These are phyloP conservation scores for Tiliacea citrago DNA, from an alignment of 2,888 invertebrate species.

Conservation along the genomic window DNA sequence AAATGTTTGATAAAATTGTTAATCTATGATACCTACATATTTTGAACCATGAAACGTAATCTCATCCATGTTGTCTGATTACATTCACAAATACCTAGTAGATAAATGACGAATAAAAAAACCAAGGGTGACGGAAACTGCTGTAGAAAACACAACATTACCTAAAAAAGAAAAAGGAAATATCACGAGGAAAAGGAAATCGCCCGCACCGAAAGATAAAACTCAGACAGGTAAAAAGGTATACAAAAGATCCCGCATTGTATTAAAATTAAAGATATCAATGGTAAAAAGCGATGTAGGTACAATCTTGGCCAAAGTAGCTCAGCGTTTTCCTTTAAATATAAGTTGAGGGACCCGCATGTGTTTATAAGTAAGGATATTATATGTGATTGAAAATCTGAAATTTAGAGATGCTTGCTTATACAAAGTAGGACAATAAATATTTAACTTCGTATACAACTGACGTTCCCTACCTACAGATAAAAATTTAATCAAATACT, in stretches of 20 bases:
- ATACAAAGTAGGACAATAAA: neutral
- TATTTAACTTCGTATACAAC: neutral
- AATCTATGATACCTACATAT: neutral
- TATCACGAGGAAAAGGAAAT: conserved; percentile 46
- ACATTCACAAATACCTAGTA: neutral
- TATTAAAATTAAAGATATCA: conserved; percentile 65
- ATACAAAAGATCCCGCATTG: conserved; percentile 70
- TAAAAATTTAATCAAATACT: neutral
- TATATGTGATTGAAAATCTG: conserved; percentile 10
- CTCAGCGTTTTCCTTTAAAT: conserved; percentile 13
- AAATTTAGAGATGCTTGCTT: neutral
- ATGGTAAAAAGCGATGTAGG: conserved; percentile 43
- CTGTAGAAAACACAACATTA: conserved; percentile 24
- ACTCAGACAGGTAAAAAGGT: conserved; percentile 65
- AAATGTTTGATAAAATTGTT: neutral
- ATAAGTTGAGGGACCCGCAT: conserved; percentile 27
- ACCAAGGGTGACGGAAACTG: neutral
- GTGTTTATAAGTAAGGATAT: neutral
- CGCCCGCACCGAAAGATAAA: conserved; percentile 66
- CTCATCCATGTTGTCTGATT: neutral
- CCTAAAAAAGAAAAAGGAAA: conserved; percentile 38
- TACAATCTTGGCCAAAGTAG: conserved; percentile 28
- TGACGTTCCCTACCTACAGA: neutral
- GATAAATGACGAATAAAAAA: neutral
- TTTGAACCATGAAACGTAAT: neutral